These are phyloP conservation scores for Campoletis sonorensis DNA, from an alignment of 1,140 invertebrate species.

Conservation along the genomic window DNA sequence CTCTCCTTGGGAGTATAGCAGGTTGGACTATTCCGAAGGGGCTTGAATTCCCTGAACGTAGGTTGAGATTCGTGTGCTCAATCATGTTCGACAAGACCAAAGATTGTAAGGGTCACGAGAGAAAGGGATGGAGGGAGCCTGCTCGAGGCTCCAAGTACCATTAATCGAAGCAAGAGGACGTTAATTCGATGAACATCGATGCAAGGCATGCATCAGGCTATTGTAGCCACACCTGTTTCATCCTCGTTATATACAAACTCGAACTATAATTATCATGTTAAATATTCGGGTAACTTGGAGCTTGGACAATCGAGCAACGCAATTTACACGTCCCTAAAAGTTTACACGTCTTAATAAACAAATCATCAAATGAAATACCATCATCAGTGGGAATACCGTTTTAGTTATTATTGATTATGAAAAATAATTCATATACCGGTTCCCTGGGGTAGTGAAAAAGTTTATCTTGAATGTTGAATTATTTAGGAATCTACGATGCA, in stretches of 20 bases:
- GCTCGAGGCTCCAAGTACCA: conserved; percentile 17
- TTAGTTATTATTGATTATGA: too few species aligned
- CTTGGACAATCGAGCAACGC: too few species aligned
- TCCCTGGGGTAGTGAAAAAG: neutral
- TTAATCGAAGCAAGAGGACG: conserved; percentile 37
- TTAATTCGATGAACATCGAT: conserved; percentile 43
- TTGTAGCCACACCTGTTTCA: conserved; percentile 4
- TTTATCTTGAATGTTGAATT: conserved; percentile 3
- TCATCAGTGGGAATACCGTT: too few species aligned
- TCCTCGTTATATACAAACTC: neutral
- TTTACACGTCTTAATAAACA: too few species aligned
- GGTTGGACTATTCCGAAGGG: neutral
- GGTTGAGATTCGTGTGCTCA: neutral
- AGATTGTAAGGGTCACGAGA: conserved; percentile 12
- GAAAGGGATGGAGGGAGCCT: neutral
- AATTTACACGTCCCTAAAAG: too few species aligned
- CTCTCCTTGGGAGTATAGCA: neutral
- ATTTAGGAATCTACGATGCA: conserved; percentile 19
- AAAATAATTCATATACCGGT: too few species aligned
- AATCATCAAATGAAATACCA: too few species aligned
- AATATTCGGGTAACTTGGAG: too few species aligned
- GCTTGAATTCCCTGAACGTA: neutral
- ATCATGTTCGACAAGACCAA: conserved; percentile 11
- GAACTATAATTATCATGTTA: neutral
- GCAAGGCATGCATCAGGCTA: conserved; percentile 22